A percentile compares a stretch with the other conserved stretches of the same genome.
Conservation (phyloP, 1,140 invertebrate genomes). For the Brachionus manjavacas region DNA sequence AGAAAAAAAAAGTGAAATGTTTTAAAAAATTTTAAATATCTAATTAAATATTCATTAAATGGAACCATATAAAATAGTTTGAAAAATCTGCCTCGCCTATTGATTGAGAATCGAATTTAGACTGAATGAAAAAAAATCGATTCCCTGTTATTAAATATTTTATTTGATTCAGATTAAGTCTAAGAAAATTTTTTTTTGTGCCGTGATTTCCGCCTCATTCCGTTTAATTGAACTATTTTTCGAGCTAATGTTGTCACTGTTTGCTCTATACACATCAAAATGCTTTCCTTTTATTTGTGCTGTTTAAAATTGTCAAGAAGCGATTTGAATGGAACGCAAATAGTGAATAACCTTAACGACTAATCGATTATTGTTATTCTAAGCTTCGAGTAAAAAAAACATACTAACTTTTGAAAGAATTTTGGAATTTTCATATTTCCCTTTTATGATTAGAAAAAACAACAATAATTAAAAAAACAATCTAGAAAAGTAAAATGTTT, state of each 20-base stretch:
- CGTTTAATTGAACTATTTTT: slow-evolving; percentile 38
- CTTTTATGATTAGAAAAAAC: background rate
- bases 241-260: background rate
- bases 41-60: slow-evolving; percentile 39
- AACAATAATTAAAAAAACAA: background rate
- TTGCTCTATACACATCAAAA: slow-evolving; percentile 23
- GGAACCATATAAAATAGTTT: slow-evolving; percentile 13
- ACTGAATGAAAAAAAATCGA: too few relatives aligned
- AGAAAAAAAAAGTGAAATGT: slow-evolving; percentile 3
- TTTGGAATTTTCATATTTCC: background rate
- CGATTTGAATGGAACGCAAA: background rate
- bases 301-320: slow-evolving; percentile 15
- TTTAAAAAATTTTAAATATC: slow-evolving; percentile 24
- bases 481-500: background rate
- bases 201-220: slow-evolving; percentile 27
- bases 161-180: slow-evolving; percentile 31
- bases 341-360: slow-evolving; percentile 24
- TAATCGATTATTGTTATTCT: slow-evolving; percentile 39
- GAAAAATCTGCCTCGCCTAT: background rate
- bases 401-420: background rate
- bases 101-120: background rate
- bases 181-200: slow-evolving; percentile 10
- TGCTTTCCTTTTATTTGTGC: background rate
- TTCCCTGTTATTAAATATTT: slow-evolving; percentile 29
- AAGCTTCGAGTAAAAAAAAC: slow-evolving; percentile 26